Base-by-base conservation (phyloP, 2,888 invertebrate genomes). In the Hydrotaea cyrtoneurina region DNA sequence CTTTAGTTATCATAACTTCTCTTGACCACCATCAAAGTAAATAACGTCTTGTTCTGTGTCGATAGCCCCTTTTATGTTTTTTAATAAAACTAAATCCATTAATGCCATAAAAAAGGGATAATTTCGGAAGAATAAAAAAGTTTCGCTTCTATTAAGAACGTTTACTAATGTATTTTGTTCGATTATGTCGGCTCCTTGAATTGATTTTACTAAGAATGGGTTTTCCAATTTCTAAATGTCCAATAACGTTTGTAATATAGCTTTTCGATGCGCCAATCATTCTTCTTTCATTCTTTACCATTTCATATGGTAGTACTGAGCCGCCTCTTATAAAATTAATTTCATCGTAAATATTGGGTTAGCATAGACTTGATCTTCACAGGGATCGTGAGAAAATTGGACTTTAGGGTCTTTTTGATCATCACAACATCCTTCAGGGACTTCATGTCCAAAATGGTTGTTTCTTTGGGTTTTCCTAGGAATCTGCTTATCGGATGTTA, bases 71-170 rank as follows among this genome's bases (percentile, higher is more conserved):
- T 21, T 50, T 11, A 86, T 82, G 66, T 79, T 73, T 10, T 75
- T 83, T n/a, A 0, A 85, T 62, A 74, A 87, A 86, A 36, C 66
- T 76, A 59, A 81, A 87, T 0, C 86, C 86, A 5, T 86, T 73
- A 5, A 86, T 87, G 0, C 85, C 85, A 39, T 86, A 83, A 19
- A 86, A 85, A 73, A 66, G 76, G 73, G 66, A 5, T 86, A 55
- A 26, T 59, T 82, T 57, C 84, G 46, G 1, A 85, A 50, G 3
- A 87, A 31, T 66, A 73, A 86, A 72, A 85, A 85, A 4, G 53
- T 79, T 23, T 80, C 73, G 19, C 80, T 83, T 26, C 43, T 84
- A 43, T 79, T 69, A 23, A 80, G 81, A 19, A 86, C 36, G 19
- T 82, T 81, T 15, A 83, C 53, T 8, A 78, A 17, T 11, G 50